phyloP scores from a whole-genome alignment of 2,888 invertebrate species.

The Phalera bucephala region DNA sequence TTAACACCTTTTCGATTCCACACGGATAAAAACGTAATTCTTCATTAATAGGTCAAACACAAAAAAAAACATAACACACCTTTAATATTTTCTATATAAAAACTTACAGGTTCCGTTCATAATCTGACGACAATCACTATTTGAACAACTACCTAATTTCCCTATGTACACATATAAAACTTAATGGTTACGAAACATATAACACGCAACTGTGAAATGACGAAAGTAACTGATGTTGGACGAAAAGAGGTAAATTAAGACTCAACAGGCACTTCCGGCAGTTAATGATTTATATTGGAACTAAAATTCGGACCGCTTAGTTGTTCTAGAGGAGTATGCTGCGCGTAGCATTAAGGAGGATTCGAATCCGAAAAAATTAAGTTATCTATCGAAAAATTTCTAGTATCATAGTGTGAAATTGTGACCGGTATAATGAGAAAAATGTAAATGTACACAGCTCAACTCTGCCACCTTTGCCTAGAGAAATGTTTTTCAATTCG shows the following conservation, averaged over 20 bases:
- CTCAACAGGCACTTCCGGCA: constrained; percentile 77
- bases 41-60: constrained; percentile 35
- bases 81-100: constrained; percentile 43
- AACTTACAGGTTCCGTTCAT: constrained; percentile 57
- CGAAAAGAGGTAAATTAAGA: constrained; percentile 73
- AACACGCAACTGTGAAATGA: constrained; percentile 63
- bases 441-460: too few species aligned
- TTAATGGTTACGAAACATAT: constrained; percentile 68
- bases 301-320: constrained; percentile 64
- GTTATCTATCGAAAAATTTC: too few species aligned
- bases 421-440: too few species aligned
- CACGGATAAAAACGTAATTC: constrained; percentile 34
- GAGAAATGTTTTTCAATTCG: too few species aligned
- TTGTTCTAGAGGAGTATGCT: too few species aligned
- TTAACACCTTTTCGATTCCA: constrained; percentile 26
- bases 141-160: constrained; percentile 75
- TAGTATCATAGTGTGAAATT: too few species aligned
- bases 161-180: constrained; percentile 74
- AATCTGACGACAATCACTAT: constrained; percentile 66
- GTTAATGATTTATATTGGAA: constrained; percentile 71
- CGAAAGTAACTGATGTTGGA: constrained; percentile 66
- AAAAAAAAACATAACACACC: constrained; percentile 28
- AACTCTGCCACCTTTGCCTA: too few species aligned
- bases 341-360: too few species aligned
- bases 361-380: too few species aligned